Evolutionary conservation across 2,113 vertebrate species (phyloP).

Genomic region (Gambusia holbrooki): DNA sequence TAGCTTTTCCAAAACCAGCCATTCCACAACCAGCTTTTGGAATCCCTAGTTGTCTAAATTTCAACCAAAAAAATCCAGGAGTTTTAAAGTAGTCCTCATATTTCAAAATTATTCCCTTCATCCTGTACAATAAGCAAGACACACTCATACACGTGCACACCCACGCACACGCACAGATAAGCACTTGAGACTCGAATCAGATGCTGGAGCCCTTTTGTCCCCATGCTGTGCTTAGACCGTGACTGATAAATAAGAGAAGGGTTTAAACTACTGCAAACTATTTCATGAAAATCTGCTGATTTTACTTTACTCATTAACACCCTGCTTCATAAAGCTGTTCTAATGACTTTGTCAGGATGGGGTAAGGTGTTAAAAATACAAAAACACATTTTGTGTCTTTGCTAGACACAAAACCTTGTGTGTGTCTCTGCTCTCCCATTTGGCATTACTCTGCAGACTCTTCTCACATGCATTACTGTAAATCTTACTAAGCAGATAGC

Average conservation of each 20-base stretch:
- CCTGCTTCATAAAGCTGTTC: not conserved
- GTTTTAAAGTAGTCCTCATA: no score
- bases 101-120: no score
- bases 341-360: slow-evolving; percentile 2
- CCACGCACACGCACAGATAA: slow-evolving; percentile 7
- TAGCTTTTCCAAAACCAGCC: no score
- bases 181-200: not conserved
- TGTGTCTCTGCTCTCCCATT: slow-evolving; percentile 21
- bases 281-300: slow-evolving; percentile 15
- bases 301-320: slow-evolving; percentile 1
- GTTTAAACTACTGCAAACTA: not conserved
- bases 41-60: no score
- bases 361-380: slow-evolving; percentile 15
- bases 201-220: slow-evolving; percentile 27
- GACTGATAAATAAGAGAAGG: slow-evolving; percentile 18
- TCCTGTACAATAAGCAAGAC: no score
- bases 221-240: slow-evolving; percentile 2
- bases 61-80: no score
- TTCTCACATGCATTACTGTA: slow-evolving; percentile 18
- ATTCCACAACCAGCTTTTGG: no score
- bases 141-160: not conserved
- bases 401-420: slow-evolving; percentile 5
- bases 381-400: not conserved
- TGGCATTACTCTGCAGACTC: slow-evolving; percentile 29
- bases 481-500: slow-evolving; percentile 62